Conservation (phyloP, 2,888 invertebrate genomes). For the Griposia aprilina region DNA sequence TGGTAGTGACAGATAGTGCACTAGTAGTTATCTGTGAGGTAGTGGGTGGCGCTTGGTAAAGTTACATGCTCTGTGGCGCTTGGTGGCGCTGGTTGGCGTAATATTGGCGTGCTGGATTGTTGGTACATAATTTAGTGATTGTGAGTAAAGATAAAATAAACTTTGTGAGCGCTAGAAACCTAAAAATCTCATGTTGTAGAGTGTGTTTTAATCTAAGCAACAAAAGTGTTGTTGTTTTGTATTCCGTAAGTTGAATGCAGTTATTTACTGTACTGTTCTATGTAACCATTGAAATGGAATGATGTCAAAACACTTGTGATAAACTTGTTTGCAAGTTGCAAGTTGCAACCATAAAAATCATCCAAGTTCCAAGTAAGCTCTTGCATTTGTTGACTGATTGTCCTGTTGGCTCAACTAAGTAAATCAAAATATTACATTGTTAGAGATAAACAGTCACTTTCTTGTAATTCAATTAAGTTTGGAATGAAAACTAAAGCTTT, state of each 20-base stretch:
- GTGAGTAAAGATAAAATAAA: conserved; percentile 44
- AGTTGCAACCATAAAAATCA: conserved; percentile 27
- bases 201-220: conserved; percentile 12
- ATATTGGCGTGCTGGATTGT: conserved; percentile 40
- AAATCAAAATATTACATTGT: not conserved
- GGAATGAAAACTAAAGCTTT: conserved; percentile 6
- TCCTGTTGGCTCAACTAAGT: not conserved
- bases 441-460: not conserved
- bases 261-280: conserved; percentile 20
- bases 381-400: conserved; percentile 25
- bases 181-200: conserved; percentile 3
- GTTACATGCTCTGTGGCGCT: too few relatives aligned
- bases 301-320: conserved; percentile 55
- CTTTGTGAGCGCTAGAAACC: conserved; percentile 11
- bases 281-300: conserved; percentile 35
- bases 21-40: too few relatives aligned
- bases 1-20: too few relatives aligned
- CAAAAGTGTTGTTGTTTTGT: conserved; percentile 10
- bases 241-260: conserved; percentile 36
- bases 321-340: conserved; percentile 52
- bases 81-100: conserved; percentile 28
- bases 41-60: too few relatives aligned
- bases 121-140: conserved; percentile 29
- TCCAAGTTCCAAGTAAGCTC: conserved; percentile 35
- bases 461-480: conserved; percentile 43